These are phyloP conservation scores for Nudaria mundana DNA, from an alignment of 2,888 invertebrate species.

Conservation along the genomic window DNA sequence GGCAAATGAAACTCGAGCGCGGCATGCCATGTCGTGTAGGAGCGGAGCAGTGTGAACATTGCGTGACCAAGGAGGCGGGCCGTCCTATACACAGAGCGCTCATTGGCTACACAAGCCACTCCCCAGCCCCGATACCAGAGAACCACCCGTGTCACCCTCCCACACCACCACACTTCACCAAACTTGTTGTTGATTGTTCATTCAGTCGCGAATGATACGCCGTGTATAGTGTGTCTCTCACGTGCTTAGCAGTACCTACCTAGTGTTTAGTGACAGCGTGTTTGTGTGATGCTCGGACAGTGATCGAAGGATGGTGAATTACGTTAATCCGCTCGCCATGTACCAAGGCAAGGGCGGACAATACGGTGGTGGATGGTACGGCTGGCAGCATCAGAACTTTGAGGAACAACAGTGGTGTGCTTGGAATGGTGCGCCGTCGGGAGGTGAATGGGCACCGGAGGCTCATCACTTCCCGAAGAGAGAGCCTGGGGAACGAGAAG, in stretches of 20 bases:
- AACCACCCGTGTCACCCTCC: conserved; percentile 41
- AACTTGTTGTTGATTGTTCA: too few relatives aligned
- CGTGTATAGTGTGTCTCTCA: conserved; percentile 49
- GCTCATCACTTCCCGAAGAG: conserved; percentile 73
- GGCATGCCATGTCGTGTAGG: conserved; percentile 14
- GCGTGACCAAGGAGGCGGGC: conserved; percentile 28
- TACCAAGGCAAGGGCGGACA: conserved; percentile 84
- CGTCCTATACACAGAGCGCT: conserved; percentile 16
- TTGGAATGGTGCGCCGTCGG: conserved; percentile 75
- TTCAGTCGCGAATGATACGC: conserved; percentile 62
- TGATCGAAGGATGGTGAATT: conserved; percentile 86
- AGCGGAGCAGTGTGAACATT: conserved; percentile 11
- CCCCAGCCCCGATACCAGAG: conserved; percentile 37
- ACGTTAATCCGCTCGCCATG: conserved; percentile 85
- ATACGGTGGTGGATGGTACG: conserved; percentile 75
- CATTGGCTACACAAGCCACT: conserved; percentile 54
- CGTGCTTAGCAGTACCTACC: conserved; percentile 36
- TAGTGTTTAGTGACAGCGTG: conserved; percentile 71
- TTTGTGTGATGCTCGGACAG: conserved; percentile 75
- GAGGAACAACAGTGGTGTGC: conserved; percentile 82
- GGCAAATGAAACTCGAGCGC: conserved; percentile 66
- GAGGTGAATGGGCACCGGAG: conserved; percentile 72
- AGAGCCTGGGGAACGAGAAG: conserved; percentile 67
- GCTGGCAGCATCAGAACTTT: conserved; percentile 76
- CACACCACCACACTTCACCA: too few relatives aligned